Conservation (phyloP, 2,797 vertebrate genomes). For the Galagoides demidoff region DNA sequence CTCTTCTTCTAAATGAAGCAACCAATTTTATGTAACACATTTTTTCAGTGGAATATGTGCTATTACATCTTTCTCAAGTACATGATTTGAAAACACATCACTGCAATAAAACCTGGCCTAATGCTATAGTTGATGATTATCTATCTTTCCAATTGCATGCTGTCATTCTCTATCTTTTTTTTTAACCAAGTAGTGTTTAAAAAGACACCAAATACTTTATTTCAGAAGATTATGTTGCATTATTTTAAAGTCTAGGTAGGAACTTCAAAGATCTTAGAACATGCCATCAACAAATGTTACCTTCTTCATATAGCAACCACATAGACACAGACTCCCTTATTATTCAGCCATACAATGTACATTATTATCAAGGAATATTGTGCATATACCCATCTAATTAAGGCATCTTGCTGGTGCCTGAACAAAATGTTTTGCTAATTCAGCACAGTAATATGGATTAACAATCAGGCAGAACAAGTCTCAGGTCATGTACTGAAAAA, state of each 20-base stretch:
- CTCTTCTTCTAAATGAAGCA: constrained; percentile 5
- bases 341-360: not conserved
- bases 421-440: constrained; percentile 42
- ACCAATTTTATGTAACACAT: not conserved
- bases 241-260: not conserved
- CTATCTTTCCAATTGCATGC: constrained; percentile 22
- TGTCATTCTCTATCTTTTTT: not conserved
- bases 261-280: not conserved
- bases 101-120: not conserved
- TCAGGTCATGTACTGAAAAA: constrained; percentile 30
- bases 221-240: not conserved
- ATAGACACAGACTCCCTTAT: not conserved
- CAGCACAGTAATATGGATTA: constrained; percentile 63
- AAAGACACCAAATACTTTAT: not conserved
- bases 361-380: not conserved
- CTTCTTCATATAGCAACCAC: not conserved
- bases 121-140: not conserved
- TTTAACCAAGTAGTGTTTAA: not conserved
- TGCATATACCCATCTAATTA: not conserved
- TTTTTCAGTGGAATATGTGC: constrained; percentile 2
- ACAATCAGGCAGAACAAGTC: constrained; percentile 51
- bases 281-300: not conserved
- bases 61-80: constrained; percentile 13
- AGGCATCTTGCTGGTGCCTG: not conserved
- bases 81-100: not conserved